Conservation (phyloP, 1,140 invertebrate genomes). For the Batillaria attramentaria region DNA sequence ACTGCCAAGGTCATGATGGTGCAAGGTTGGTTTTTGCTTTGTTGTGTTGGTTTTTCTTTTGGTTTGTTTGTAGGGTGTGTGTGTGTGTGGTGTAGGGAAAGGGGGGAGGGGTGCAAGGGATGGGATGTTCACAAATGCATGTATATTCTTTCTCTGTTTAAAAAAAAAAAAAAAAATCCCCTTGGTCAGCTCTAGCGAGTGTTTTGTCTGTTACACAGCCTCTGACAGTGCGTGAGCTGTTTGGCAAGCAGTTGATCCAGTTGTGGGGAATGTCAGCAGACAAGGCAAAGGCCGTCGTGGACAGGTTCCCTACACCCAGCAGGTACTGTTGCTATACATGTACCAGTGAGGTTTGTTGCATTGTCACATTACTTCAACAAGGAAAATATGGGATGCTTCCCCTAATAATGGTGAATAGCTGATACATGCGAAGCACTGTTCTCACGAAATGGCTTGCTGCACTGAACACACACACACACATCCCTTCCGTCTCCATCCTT, state of each 20-base stretch:
- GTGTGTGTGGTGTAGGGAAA: too few species aligned
- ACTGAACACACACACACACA: too few species aligned
- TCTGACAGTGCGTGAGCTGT: conserved; percentile 87
- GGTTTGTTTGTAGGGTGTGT: too few species aligned
- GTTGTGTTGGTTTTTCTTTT: too few species aligned
- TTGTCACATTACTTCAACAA: not conserved
- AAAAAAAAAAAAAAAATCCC: not conserved
- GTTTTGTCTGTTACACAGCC: conserved; percentile 67
- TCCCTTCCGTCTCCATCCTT: not conserved
- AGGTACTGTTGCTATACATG: conserved; percentile 45
- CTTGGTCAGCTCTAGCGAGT: not conserved
- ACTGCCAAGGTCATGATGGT: too few species aligned
- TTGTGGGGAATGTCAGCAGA: conserved; percentile 90
- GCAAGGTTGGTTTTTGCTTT: too few species aligned
- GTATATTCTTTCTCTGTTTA: too few species aligned
- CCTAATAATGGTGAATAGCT: not conserved
- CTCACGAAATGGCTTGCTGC: not conserved
- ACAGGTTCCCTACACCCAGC: conserved; percentile 83
- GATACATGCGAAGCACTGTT: too few species aligned
- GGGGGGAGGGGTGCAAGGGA: too few species aligned
- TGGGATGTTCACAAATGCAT: too few species aligned
- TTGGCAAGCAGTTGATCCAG: conserved; percentile 89
- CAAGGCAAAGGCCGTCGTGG: conserved; percentile 86
- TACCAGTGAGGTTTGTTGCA: not conserved
- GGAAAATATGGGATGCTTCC: not conserved